A percentile compares a stretch with the other conserved stretches of the same genome.
Evolutionary conservation across 2,113 vertebrate genomes (phyloP).

Genomic region (Lucifuga dentata): DNA sequence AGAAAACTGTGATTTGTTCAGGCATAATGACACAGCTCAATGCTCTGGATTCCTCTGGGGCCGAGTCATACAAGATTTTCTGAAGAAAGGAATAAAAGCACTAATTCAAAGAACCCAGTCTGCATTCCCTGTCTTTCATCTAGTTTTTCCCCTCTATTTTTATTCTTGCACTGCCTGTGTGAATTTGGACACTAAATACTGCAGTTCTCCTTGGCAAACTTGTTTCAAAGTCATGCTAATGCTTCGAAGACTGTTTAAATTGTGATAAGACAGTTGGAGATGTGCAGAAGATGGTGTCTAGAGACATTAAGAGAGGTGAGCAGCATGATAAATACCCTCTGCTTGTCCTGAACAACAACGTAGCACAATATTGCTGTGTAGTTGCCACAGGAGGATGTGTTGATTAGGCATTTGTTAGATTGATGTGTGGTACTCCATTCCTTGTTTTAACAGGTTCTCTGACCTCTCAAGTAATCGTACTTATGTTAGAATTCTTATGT

Average conservation of each 20-base stretch:
- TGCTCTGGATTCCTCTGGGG: constrained; percentile 59
- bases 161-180: constrained; percentile 1
- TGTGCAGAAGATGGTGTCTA: constrained; percentile 46
- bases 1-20: constrained; percentile 52
- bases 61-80: constrained; percentile 30
- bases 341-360: constrained; percentile 9
- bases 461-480: neutral
- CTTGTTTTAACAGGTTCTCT: constrained; percentile 1
- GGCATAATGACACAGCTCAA: constrained; percentile 65
- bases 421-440: neutral
- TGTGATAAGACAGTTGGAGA: constrained; percentile 47
- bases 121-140: neutral
- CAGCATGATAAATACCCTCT: constrained; percentile 49
- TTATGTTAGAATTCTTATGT: neutral
- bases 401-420: constrained; percentile 1
- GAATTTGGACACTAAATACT: constrained; percentile 17
- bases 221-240: constrained; percentile 64
- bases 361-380: neutral
- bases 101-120: constrained; percentile 39
- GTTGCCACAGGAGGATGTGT: neutral
- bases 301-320: constrained; percentile 40
- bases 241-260: constrained; percentile 41
- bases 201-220: constrained; percentile 48
- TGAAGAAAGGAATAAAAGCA: constrained; percentile 59
- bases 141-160: constrained; percentile 23